Evolutionary conservation across 2,888 invertebrate genomes (phyloP).

Genomic region (Esperia sulphurella): DNA sequence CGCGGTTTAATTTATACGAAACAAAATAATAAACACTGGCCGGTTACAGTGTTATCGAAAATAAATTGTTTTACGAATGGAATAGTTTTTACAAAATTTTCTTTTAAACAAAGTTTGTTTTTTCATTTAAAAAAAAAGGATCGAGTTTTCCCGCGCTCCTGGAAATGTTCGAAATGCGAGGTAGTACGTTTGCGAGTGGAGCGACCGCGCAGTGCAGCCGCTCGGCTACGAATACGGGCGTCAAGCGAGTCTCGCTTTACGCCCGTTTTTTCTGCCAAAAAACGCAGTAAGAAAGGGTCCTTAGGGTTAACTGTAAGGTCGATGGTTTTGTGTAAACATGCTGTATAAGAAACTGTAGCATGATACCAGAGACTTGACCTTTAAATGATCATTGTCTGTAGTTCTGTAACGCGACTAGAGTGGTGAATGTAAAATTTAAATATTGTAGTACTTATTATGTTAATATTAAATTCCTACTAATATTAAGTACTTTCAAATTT

Average conservation of each 20-base stretch:
- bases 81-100: neutral
- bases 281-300: slow-evolving; percentile 62
- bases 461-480: too few species aligned
- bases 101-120: slow-evolving; percentile 21
- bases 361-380: slow-evolving; percentile 27
- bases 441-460: too few species aligned
- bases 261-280: slow-evolving; percentile 68
- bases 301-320: slow-evolving; percentile 69
- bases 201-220: slow-evolving; percentile 65
- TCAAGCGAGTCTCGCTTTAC: slow-evolving; percentile 31
- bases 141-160: slow-evolving; percentile 70
- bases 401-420: neutral
- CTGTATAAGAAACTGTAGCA: slow-evolving; percentile 27
- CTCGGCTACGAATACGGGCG: slow-evolving; percentile 63
- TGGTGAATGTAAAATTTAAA: neutral
- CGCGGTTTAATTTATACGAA: slow-evolving; percentile 60
- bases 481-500: too few species aligned
- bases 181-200: slow-evolving; percentile 38
- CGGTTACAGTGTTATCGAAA: slow-evolving; percentile 49
- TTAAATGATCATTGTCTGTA: neutral
- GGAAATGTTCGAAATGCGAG: slow-evolving; percentile 36
- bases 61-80: slow-evolving; percentile 7
- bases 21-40: slow-evolving; percentile 65
- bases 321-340: slow-evolving; percentile 38
- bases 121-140: slow-evolving; percentile 31